Conservation (phyloP, 2,888 invertebrate species). For the Diplazon laetatorius region DNA sequence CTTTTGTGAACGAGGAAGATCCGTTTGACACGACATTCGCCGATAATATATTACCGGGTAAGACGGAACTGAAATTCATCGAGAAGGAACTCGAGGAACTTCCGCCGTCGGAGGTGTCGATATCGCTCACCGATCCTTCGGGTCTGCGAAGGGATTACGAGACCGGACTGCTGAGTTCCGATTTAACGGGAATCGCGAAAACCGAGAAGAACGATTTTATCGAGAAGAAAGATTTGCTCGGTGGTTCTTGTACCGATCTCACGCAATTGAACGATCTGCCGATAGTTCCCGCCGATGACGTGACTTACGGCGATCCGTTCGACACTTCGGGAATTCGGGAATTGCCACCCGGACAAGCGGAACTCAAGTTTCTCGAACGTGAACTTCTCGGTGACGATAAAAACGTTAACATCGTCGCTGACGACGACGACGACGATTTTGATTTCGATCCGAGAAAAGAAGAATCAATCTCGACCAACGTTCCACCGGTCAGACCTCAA, state of each 20-base stretch:
- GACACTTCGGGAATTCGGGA: constrained; percentile 91
- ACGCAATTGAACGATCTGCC: constrained; percentile 88
- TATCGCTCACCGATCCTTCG: constrained; percentile 87
- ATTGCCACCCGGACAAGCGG: constrained; percentile 90
- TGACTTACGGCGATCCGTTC: constrained; percentile 91
- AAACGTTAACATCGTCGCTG: constrained; percentile 69
- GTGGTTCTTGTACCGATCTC: constrained; percentile 90
- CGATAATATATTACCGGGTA: constrained; percentile 88
- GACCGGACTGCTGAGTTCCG: constrained; percentile 74
- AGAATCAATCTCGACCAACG: constrained; percentile 60
- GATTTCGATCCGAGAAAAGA: constrained; percentile 90
- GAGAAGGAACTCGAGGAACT: constrained; percentile 86
- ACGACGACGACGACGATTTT: constrained; percentile 92
- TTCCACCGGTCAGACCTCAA: constrained; percentile 66
- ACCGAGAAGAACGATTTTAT: constrained; percentile 56
- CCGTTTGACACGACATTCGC: constrained; percentile 94
- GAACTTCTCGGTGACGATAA: constrained; percentile 86
- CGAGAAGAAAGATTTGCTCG: constrained; percentile 87
- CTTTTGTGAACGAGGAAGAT: constrained; percentile 86
- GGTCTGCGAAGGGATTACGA: constrained; percentile 82
- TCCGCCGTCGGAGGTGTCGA: constrained; percentile 82
- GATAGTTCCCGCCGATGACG: constrained; percentile 86
- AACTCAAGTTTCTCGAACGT: constrained; percentile 90
- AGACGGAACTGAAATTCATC: constrained; percentile 85
- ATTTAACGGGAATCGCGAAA: constrained; percentile 42